Percentiles rank a stretch among this genome's conserved stretches.
Evolutionary conservation across 2,797 vertebrate species (phyloP).

Genomic region (Thunnus albacares): DNA sequence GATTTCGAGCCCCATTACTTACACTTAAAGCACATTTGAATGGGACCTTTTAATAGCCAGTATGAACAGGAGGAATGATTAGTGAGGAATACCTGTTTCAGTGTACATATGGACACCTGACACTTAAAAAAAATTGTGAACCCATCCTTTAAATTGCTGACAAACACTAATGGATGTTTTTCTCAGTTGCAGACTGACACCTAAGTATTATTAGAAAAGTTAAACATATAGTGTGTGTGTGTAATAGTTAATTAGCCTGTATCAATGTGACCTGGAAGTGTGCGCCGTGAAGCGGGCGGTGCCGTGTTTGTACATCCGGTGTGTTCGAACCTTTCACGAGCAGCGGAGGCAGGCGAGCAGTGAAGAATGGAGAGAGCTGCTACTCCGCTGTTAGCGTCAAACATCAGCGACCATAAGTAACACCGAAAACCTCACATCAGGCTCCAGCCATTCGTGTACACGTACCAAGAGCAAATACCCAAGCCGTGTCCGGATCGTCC

Average conservation of each 20-base stretch:
- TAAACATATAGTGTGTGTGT: too few relatives aligned
- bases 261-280: constrained; percentile 78
- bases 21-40: too few relatives aligned
- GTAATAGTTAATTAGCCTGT: constrained; percentile 5
- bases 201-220: neutral
- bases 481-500: constrained; percentile 12
- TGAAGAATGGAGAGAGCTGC: constrained; percentile 73
- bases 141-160: too few relatives aligned
- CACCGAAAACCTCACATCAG: constrained; percentile 10
- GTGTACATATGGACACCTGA: too few relatives aligned
- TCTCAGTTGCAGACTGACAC: too few relatives aligned
- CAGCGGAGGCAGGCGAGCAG: constrained; percentile 61
- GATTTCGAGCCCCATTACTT: too few relatives aligned
- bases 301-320: constrained; percentile 81
- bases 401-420: constrained; percentile 55
- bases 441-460: neutral
- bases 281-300: constrained; percentile 76
- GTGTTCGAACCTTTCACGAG: constrained; percentile 64
- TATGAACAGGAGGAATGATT: too few relatives aligned
- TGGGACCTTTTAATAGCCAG: too few relatives aligned
- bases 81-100: too few relatives aligned
- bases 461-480: neutral
- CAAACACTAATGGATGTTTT: too few relatives aligned
- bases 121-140: too few relatives aligned
- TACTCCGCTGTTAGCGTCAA: constrained; percentile 56